These are phyloP conservation scores for Lymantria dispar DNA, from an alignment of 2,888 invertebrate species.

Conservation along the genomic window DNA sequence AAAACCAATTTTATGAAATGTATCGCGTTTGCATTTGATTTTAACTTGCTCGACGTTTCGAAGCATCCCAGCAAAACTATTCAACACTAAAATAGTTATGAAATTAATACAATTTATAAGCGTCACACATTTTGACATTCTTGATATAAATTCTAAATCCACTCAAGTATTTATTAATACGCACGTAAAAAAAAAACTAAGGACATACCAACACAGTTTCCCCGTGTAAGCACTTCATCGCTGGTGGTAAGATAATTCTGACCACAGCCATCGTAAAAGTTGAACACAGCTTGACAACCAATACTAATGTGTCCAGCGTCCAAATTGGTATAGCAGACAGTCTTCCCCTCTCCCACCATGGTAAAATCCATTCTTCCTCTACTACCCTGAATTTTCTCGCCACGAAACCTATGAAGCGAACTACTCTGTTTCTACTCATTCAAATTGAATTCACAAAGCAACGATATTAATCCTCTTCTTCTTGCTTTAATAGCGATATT, in stretches of 20 bases:
- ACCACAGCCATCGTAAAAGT: slow-evolving; percentile 56
- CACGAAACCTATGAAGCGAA: slow-evolving; percentile 52
- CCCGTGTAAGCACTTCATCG: slow-evolving; percentile 67
- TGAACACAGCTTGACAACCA: slow-evolving; percentile 63
- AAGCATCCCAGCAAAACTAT: too few relatives aligned
- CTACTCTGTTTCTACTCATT: slow-evolving; percentile 65
- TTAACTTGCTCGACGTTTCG: too few relatives aligned
- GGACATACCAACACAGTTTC: slow-evolving; percentile 64
- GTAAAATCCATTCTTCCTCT: slow-evolving; percentile 71
- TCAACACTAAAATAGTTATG: too few relatives aligned
- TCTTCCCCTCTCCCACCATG: slow-evolving; percentile 71
- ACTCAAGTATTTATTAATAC: not conserved
- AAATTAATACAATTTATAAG: too few relatives aligned
- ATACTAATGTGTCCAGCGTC: slow-evolving; percentile 62
- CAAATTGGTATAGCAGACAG: slow-evolving; percentile 60
- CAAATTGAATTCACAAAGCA: slow-evolving; percentile 18
- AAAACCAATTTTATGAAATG: too few relatives aligned
- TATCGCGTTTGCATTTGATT: too few relatives aligned
- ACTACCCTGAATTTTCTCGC: slow-evolving; percentile 66
- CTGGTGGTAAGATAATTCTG: slow-evolving; percentile 58
- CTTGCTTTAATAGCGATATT: too few relatives aligned
- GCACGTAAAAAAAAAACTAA: not conserved
- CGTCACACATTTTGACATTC: too few relatives aligned
- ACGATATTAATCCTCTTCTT: too few relatives aligned
- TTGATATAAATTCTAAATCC: too few relatives aligned